phyloP scores from a whole-genome alignment of 2,888 invertebrate genomes.

The Eilema caniola region DNA sequence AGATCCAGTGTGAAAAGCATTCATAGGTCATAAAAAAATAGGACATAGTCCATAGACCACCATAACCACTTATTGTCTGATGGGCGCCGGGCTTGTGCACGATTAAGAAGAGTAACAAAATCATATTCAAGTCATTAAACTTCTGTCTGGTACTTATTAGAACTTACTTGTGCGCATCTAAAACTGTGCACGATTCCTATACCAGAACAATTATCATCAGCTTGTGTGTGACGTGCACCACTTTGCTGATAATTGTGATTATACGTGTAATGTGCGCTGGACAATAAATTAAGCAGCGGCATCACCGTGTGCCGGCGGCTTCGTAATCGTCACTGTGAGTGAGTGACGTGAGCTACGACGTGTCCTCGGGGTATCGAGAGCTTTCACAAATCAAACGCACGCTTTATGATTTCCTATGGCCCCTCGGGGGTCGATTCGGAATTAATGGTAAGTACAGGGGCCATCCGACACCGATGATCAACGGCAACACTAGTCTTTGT shows the following conservation, averaged over 20 bases:
- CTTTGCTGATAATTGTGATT: constrained; percentile 35
- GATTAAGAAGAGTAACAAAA: neutral
- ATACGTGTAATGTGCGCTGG: constrained; percentile 25
- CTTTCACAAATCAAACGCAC: constrained; percentile 45
- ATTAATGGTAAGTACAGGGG: neutral
- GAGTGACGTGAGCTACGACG: constrained; percentile 10
- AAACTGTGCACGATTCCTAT: neutral
- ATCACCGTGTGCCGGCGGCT: neutral
- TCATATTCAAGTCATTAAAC: neutral
- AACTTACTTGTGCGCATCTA: neutral
- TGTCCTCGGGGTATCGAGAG: constrained; percentile 36
- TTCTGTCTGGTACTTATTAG: neutral
- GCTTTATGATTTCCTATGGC: constrained; percentile 19
- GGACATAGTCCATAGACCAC: neutral
- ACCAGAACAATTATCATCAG: constrained; percentile 26
- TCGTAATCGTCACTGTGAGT: constrained; percentile 12
- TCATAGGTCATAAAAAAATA: neutral
- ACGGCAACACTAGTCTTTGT: neutral
- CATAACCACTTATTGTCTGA: neutral
- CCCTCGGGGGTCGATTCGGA: constrained; percentile 15
- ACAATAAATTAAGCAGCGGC: constrained; percentile 21
- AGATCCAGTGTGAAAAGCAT: neutral
- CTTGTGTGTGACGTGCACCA: constrained; percentile 23
- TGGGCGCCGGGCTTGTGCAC: neutral
- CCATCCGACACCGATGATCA: neutral